Base-by-base conservation (phyloP, 2,113 vertebrate species). In the Ictalurus punctatus region DNA sequence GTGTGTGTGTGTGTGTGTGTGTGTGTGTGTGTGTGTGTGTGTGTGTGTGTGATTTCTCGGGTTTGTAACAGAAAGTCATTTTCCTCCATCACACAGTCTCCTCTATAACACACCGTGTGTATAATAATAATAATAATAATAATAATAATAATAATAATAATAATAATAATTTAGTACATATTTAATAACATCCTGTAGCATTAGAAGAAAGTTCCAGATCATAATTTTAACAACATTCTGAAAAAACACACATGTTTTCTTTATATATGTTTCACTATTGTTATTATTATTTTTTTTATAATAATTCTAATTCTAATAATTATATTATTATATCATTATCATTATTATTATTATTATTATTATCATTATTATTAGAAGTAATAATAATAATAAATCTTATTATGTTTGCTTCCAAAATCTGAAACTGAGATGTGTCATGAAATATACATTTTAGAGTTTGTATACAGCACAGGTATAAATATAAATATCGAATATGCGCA, bases 1-100 rank as follows among this genome's bases (percentile, higher is more conserved):
- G 44, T 54, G 76, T 80, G 76, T 79, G 76, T 79, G 76, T 79
- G 76, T 79, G 76, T 25, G 40, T 52, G 74, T 76, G 74, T 25
- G 37, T 13, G 76, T 12, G 74, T 5, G 69, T 34, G 27, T 14
- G 30, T 71, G 14, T 0, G 3, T 30, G 67, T 71, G 67, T 34
- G 63, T 34, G 44, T 14, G 25, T 2, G 48, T 16, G 48, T 6
- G 37, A 6, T 71, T 71, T 76, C 25, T 44, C 37, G 19, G 73
- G 37, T 76, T 76, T 76, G 37, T 76, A 21, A 74, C 34, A 74
- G 37, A 76, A 76, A 76, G 73, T 76, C 8, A 76, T 76, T 76
- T 76, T 76, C 73, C 9, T 74, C 10, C 17, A 34, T 74, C 34
- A 10, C 30, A 14, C 5, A 1, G 13, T 71, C 21, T 74, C 34